Conservation (phyloP, 1,140 invertebrate genomes). For the Cotesia typhae region DNA sequence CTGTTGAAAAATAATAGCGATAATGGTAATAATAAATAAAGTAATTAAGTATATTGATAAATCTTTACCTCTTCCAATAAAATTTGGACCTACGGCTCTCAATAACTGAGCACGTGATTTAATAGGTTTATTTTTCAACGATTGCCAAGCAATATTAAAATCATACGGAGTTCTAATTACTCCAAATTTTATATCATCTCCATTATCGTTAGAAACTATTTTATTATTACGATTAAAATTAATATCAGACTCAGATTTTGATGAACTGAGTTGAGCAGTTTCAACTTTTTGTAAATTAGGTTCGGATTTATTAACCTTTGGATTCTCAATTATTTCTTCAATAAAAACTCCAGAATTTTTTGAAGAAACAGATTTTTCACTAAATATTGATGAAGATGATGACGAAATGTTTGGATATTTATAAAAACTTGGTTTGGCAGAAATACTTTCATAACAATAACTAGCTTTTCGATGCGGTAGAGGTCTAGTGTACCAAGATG, state of each 20-base stretch:
- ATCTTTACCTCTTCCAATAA: conserved; percentile 45
- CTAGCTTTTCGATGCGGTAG: conserved; percentile 45
- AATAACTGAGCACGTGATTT: conserved; percentile 46
- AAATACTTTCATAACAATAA: conserved; percentile 41
- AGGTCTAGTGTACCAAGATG: conserved; percentile 41
- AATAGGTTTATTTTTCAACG: conserved; percentile 41
- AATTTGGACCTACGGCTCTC: conserved; percentile 39
- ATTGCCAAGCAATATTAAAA: conserved; percentile 47
- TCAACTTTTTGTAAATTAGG: not conserved
- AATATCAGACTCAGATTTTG: not conserved
- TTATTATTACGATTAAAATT: not conserved
- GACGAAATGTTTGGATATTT: not conserved
- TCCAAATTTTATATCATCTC: not conserved
- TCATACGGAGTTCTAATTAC: conserved; percentile 44
- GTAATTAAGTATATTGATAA: conserved; percentile 13
- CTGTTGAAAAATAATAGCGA: conserved; percentile 33
- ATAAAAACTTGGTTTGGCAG: not conserved
- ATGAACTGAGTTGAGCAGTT: not conserved
- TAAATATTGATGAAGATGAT: too few species aligned
- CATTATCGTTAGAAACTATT: not conserved
- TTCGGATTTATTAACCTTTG: conserved; percentile 1
- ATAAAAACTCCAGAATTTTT: conserved; percentile 43
- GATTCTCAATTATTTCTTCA: conserved; percentile 44
- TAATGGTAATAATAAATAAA: not conserved
- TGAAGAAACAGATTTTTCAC: not conserved